Conservation (phyloP, 2,888 invertebrate genomes). For the Temnothorax ravouxi region DNA sequence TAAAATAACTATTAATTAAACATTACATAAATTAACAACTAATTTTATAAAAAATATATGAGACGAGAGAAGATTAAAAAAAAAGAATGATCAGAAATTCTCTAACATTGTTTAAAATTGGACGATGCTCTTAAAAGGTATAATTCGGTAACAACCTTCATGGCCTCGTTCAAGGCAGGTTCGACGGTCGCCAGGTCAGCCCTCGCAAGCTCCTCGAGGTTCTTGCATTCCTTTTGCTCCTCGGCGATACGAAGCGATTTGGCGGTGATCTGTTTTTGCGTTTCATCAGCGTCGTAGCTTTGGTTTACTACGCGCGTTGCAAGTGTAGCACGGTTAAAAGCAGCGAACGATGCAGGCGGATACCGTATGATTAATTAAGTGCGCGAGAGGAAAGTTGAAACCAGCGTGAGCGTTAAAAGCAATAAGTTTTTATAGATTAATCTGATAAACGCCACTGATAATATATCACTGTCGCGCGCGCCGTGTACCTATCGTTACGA, state of each 20-base stretch:
- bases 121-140: not conserved
- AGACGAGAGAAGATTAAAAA: not conserved
- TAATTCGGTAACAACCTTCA: constrained; percentile 85
- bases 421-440: constrained; percentile 57
- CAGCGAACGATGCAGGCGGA: not conserved
- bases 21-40: not conserved
- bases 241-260: constrained; percentile 92
- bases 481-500: constrained; percentile 89
- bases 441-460: constrained; percentile 62
- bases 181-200: constrained; percentile 94
- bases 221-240: constrained; percentile 94
- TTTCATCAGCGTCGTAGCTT: constrained; percentile 94
- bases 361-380: constrained; percentile 53
- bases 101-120: not conserved
- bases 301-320: constrained; percentile 88
- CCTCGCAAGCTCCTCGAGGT: constrained; percentile 93
- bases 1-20: not conserved
- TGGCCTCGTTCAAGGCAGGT: constrained; percentile 95
- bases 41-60: constrained; percentile 3
- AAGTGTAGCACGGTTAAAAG: constrained; percentile 9
- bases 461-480: constrained; percentile 66
- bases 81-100: not conserved
- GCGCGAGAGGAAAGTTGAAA: constrained; percentile 27
- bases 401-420: constrained; percentile 36
- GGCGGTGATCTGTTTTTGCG: constrained; percentile 90